Percentiles rank a stretch among this genome's conserved stretches.
phyloP scores from a whole-genome alignment of 2,797 vertebrate species.

The Neostethus bicornis region DNA sequence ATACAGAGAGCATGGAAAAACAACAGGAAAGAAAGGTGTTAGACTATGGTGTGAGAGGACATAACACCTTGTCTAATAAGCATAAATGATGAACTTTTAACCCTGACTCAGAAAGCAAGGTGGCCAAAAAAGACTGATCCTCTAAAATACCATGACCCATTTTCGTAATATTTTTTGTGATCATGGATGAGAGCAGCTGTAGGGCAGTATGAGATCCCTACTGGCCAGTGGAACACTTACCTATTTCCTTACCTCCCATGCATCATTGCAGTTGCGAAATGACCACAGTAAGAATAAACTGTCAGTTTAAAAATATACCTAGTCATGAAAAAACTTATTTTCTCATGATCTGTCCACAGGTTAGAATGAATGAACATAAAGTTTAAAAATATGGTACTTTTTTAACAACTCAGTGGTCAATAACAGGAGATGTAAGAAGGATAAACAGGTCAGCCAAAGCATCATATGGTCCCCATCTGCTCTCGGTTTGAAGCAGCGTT shows the following conservation, averaged over 20 bases:
- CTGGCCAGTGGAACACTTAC: constrained; percentile 38
- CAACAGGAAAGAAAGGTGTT: constrained; percentile 18
- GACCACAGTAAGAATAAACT: constrained; percentile 18
- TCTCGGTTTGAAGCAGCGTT: constrained; percentile 60
- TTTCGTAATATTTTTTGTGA: constrained; percentile 37
- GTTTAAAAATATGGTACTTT: constrained; percentile 39
- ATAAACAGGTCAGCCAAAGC: constrained; percentile 71
- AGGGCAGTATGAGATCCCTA: constrained; percentile 19
- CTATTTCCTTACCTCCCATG: constrained; percentile 45
- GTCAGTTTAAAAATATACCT: constrained; percentile 25
- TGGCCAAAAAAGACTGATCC: constrained; percentile 23
- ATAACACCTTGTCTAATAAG: constrained; percentile 15
- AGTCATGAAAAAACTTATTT: constrained; percentile 12
- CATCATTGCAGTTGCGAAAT: constrained; percentile 35
- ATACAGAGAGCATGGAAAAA: constrained; percentile 20
- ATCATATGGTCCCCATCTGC: constrained; percentile 72
- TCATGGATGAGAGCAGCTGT: constrained; percentile 5
- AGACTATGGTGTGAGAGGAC: constrained; percentile 13
- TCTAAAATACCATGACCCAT: constrained; percentile 44
- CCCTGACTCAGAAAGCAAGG: constrained; percentile 21
- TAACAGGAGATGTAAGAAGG: constrained; percentile 50
- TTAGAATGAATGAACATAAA: constrained; percentile 20
- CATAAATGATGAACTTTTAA: constrained; percentile 37
- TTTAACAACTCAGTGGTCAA: constrained; percentile 52
- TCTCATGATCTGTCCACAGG: constrained; percentile 10